Base-by-base conservation (phyloP, 2,113 vertebrate species). In the Elanus axillaris region DNA sequence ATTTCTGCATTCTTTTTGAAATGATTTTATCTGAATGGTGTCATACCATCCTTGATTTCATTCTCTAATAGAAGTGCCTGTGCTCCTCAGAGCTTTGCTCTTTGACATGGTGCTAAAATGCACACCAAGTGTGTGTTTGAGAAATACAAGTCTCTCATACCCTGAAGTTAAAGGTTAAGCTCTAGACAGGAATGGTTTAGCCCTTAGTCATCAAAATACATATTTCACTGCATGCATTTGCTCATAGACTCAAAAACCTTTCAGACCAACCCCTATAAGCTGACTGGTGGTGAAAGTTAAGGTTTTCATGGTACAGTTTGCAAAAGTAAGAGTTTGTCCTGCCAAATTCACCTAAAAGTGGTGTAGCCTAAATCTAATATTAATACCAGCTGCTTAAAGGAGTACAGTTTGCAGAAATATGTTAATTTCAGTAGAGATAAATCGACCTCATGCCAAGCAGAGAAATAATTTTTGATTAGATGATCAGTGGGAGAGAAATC, bases 81-180 rank as follows among this genome's bases (percentile, higher is more conserved):
- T 87, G 91, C 84, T 93, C 55, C 94, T 79, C 71, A 10, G 75
- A 91, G 90, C 89, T 83, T 63, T 69, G 84, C 63, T 79, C 78
- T 93, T 68, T 55, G 71, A 40, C 63, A 12, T 69, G 97, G 93
- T 94, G 93, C 94, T 97, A 87, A 95, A 75, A 29, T 11, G 18
- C 86, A 78, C 86, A n/a, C 67, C 40, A 27, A 7, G 47, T 1
- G 60, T 55, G 88, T 71, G 60, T 9, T 75, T 58, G 73, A 26
- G 68, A 29, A 69, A 21, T 14, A 22, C 1, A 12, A 80, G 75
- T 36, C 74, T 47, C 66, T 60, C 66, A 8, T 3, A 3, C 36
- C 91, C 82, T 13, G 17, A 7, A 25, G 77, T 55, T 19, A 74
- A 26, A 42, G 31, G 38, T 59, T 31, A 5, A 59, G 48, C 31